A percentile compares a stretch with the other conserved stretches of the same genome.
Evolutionary conservation across 2,113 vertebrate genomes (phyloP).

Genomic region (Actenoides lindsayi): DNA sequence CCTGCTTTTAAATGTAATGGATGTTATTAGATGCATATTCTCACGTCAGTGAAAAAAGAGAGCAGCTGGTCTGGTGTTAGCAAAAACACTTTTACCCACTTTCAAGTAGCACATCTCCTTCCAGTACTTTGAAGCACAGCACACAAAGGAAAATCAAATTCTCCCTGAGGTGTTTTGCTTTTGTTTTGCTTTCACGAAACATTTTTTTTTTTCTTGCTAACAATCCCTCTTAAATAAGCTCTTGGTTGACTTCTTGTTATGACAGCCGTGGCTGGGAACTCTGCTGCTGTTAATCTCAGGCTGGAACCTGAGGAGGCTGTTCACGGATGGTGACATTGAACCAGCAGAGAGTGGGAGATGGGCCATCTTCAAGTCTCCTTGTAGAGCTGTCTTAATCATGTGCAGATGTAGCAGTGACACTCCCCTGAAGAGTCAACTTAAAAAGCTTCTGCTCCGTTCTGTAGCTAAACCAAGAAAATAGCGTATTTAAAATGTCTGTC

Average conservation of each 20-base stretch:
- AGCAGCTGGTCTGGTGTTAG: background rate
- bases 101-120: background rate
- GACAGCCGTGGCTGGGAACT: background rate
- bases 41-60: background rate
- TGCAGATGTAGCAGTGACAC: background rate
- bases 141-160: background rate
- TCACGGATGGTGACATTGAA: background rate
- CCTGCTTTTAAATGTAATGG: background rate
- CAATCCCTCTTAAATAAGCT: background rate
- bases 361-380: background rate
- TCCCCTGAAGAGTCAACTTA: background rate
- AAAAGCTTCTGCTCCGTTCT: background rate
- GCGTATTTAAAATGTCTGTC: background rate
- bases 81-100: background rate
- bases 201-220: background rate
- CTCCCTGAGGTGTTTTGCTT: background rate
- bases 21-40: background rate
- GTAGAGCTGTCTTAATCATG: background rate
- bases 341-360: background rate
- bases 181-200: slow-evolving; percentile 3
- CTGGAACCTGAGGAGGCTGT: background rate
- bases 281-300: background rate
- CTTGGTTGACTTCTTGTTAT: background rate
- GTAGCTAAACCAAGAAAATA: background rate
- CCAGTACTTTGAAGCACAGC: background rate